Evolutionary conservation across 1,140 invertebrate genomes (phyloP), one percentile per base, ranked within the genome.

Genomic region (Brachionus paranguensis): DNA sequence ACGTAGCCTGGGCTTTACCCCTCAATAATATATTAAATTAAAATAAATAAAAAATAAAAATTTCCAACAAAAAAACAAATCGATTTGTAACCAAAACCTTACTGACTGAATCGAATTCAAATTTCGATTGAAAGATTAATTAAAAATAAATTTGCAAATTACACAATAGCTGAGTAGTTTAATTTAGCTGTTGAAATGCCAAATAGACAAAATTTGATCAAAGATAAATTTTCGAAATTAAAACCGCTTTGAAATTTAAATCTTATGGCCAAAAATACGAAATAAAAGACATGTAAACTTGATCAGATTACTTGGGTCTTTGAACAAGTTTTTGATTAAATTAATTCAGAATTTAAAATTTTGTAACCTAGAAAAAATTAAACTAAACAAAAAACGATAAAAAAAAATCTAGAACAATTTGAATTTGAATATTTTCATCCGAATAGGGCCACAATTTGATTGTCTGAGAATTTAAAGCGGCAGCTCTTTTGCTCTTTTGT

Each of bases 401-500:
- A 68, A 64, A 14, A 11, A 68, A 68, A 41, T 65, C 20, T 33
- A 65, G 27, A 24, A 27, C 20, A 65, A 65, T 24, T 65, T 27
- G 12, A 68, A 68, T 68, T 33, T 68, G 65, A 68, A 33, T 68
- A 68, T 33, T 68, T 72, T 72, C 12, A 72, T 72, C 43, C 27
- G 43, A 43, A 29, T 68, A 47, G 12, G 45, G 45, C 45, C 33
- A 64, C 17, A 64, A 64, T 64, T 33, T 27, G 14, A 72, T 72
- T 72, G 68, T 72, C 68, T 72, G 68, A 72, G 68, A 72, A 72
- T 72, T 17, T 43, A 72, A 20, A 45, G 68, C 68, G 68, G 68
- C 11, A 72, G 68, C 41, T 43, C 17, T 43, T 68, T 68, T 68
- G 0, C 33, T 33, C 33, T 72, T 72, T 43, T 37, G 17, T 41